Evolutionary conservation across 2,888 invertebrate species (phyloP).

Genomic region (Troglohyphantes excavatus): DNA sequence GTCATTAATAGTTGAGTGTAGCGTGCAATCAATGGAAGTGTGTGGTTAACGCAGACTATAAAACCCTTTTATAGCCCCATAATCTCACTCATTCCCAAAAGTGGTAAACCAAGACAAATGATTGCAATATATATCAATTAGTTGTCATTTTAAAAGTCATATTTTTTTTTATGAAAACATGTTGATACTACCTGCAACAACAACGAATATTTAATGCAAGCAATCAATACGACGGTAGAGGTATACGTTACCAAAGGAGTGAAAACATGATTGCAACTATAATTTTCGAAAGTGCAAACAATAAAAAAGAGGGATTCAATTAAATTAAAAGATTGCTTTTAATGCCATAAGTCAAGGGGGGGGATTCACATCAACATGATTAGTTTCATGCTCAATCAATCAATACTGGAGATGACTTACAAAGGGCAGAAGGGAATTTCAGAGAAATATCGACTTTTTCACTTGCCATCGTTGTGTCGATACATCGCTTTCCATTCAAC

Average conservation of each 20-base stretch:
- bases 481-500: neutral
- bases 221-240: neutral
- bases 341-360: neutral
- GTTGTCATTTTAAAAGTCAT: too few relatives aligned
- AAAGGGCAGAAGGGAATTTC: neutral
- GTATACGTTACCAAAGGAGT: neutral
- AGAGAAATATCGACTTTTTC: neutral
- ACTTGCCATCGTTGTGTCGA: neutral
- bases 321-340: neutral
- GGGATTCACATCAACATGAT: neutral
- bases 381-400: neutral
- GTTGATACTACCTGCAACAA: neutral
- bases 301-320: neutral
- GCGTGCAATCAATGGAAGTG: too few relatives aligned
- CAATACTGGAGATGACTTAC: neutral
- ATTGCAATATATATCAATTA: too few relatives aligned
- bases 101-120: too few relatives aligned
- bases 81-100: too few relatives aligned
- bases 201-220: neutral
- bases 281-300: neutral
- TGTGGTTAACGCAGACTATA: too few relatives aligned
- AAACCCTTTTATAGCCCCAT: too few relatives aligned
- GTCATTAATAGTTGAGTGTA: too few relatives aligned
- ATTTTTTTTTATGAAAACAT: too few relatives aligned
- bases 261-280: neutral